Evolutionary conservation across 2,888 invertebrate species (phyloP).

Genomic region (Agonopterix heracliana): DNA sequence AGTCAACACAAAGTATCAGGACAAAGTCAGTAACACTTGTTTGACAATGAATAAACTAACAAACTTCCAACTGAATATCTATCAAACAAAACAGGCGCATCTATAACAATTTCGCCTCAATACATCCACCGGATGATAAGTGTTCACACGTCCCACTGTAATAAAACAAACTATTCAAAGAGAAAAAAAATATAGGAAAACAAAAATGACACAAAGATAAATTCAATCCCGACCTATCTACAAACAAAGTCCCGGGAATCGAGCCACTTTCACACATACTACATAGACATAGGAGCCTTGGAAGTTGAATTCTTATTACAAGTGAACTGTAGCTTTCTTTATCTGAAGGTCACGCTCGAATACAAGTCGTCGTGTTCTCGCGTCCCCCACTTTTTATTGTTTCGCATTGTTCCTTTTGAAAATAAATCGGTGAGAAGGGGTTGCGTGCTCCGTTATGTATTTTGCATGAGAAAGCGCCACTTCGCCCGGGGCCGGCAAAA

Average conservation of each 20-base stretch:
- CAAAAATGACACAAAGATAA: slow-evolving; percentile 25
- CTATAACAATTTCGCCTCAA: too few species aligned
- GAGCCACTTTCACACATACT: too few species aligned
- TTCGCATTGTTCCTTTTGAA: slow-evolving; percentile 35
- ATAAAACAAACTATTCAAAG: slow-evolving; percentile 9
- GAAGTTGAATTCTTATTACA: too few species aligned
- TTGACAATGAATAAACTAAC: too few species aligned
- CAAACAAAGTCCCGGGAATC: too few species aligned
- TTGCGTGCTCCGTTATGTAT: slow-evolving; percentile 39
- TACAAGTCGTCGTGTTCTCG: slow-evolving; percentile 25
- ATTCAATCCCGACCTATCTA: slow-evolving; percentile 22
- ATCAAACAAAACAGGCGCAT: too few species aligned
- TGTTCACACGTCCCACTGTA: neutral
- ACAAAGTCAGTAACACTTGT: too few species aligned
- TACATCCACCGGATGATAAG: too few species aligned
- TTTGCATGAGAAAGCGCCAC: slow-evolving; percentile 44
- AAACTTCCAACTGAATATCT: too few species aligned
- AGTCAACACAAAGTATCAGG: too few species aligned
- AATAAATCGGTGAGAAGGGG: slow-evolving; percentile 32
- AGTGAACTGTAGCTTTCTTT: slow-evolving; percentile 16
- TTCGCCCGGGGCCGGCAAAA: slow-evolving; percentile 26
- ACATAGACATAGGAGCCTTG: too few species aligned
- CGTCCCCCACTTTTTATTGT: slow-evolving; percentile 33
- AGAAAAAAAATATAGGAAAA: slow-evolving; percentile 11
- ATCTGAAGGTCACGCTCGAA: slow-evolving; percentile 21